Conservation (phyloP, 1,140 invertebrate genomes). For the Chrysomallon squamiferum region DNA sequence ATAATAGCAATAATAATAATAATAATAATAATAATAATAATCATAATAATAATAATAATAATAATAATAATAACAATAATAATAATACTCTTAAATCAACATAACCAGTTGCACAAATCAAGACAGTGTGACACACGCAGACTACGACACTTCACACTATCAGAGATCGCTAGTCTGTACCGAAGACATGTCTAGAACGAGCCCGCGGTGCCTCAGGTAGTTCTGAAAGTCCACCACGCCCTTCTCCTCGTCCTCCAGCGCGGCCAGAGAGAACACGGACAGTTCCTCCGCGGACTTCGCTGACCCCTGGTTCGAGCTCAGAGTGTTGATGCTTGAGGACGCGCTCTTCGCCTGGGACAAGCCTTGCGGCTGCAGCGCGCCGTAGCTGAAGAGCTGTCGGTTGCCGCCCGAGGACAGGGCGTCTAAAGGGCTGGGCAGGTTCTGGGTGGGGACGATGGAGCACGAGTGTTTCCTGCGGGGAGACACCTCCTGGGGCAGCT, state of each 20-base stretch:
- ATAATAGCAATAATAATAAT: too few species aligned
- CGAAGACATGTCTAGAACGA: slow-evolving; percentile 37
- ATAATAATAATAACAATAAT: too few species aligned
- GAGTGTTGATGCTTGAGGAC: neutral
- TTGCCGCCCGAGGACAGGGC: neutral
- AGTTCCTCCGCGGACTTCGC: slow-evolving; percentile 4
- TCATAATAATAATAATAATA: too few species aligned
- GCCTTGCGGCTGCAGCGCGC: neutral
- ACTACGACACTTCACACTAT: too few species aligned
- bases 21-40: too few species aligned
- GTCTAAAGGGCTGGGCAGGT: too few species aligned
- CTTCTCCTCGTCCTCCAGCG: slow-evolving; percentile 35
- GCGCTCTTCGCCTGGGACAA: neutral
- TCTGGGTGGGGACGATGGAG: too few species aligned
- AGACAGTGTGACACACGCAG: too few species aligned
- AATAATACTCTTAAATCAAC: too few species aligned
- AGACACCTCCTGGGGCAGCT: too few species aligned
- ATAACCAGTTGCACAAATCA: too few species aligned
- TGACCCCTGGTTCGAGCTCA: neutral
- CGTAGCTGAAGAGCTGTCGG: neutral
- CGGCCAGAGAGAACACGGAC: neutral
- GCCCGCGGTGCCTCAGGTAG: slow-evolving; percentile 36
- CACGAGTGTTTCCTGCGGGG: too few species aligned
- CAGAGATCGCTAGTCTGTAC: slow-evolving; percentile 41
- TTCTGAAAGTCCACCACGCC: slow-evolving; percentile 36